A percentile compares a stretch with the other conserved stretches of the same genome.
phyloP scores from a whole-genome alignment of 2,797 vertebrate species.

The Myotis findleyi region DNA sequence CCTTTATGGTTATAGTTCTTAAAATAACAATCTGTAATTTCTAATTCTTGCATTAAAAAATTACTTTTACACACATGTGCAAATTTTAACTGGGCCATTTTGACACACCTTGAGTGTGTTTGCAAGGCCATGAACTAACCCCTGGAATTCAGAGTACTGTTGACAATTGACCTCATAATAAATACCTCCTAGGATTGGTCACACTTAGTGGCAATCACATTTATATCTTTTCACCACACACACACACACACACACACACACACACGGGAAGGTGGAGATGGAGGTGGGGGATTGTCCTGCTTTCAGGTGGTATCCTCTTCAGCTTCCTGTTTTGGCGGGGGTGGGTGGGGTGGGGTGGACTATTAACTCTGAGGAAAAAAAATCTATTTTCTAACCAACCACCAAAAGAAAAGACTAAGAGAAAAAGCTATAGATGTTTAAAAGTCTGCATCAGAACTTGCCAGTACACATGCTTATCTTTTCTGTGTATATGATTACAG shows the following conservation, averaged over 20 bases:
- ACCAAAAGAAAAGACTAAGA: not conserved
- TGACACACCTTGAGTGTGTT: not conserved
- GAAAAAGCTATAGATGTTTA: not conserved
- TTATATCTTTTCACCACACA: too few species aligned
- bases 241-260: too few species aligned
- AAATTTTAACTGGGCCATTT: not conserved
- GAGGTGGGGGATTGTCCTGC: not conserved
- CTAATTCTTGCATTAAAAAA: not conserved
- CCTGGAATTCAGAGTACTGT: not conserved
- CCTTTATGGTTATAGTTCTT: not conserved
- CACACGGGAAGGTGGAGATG: accelerated
- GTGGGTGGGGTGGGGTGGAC: accelerated
- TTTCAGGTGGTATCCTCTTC: not conserved
- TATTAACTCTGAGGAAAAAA: not conserved
- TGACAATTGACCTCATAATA: not conserved
- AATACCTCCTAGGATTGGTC: not conserved
- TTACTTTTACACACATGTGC: not conserved
- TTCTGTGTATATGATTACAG: accelerated
- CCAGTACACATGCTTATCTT: not conserved
- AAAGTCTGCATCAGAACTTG: not conserved
- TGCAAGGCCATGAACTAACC: not conserved
- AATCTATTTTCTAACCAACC: not conserved
- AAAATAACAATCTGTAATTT: not conserved
- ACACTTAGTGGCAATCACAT: accelerated
- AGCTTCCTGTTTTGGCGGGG: not conserved